A percentile compares a stretch with the other conserved stretches of the same genome.
Evolutionary conservation across 2,888 invertebrate species (phyloP).

Genomic region (Ophioninae sp.): DNA sequence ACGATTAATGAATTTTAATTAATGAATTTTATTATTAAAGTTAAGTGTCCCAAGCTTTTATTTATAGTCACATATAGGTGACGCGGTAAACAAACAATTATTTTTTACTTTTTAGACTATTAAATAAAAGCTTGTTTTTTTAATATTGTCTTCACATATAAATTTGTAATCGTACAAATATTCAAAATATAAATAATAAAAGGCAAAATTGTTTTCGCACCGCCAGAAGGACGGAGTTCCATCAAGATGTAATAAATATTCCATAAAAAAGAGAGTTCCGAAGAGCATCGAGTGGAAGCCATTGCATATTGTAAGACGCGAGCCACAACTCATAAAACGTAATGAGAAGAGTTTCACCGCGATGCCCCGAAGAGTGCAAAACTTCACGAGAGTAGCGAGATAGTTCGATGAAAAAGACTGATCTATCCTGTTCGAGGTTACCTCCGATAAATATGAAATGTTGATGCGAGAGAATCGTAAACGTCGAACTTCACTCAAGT

Average conservation of each 20-base stretch:
- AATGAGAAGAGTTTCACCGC: conserved; percentile 31
- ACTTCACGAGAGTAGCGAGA: conserved; percentile 47
- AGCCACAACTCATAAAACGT: conserved; percentile 41
- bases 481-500: conserved; percentile 46
- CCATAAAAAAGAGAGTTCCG: conserved; percentile 10
- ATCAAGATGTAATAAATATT: conserved; percentile 19
- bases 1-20: too few relatives aligned
- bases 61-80: too few relatives aligned
- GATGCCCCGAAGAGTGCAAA: conserved; percentile 24
- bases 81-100: too few relatives aligned
- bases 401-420: background rate
- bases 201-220: background rate
- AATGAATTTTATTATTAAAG: too few relatives aligned
- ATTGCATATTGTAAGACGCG: conserved; percentile 19
- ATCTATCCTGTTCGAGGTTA: background rate
- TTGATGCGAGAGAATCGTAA: conserved; percentile 19
- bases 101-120: background rate
- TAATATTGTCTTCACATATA: too few relatives aligned
- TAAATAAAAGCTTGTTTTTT: background rate
- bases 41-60: too few relatives aligned
- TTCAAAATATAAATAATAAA: conserved; percentile 9
- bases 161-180: background rate
- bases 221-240: background rate
- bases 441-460: conserved; percentile 17
- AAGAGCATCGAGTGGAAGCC: conserved; percentile 3